Conservation (phyloP, 2,797 vertebrate genomes). For the Oreochromis mossambicus region DNA sequence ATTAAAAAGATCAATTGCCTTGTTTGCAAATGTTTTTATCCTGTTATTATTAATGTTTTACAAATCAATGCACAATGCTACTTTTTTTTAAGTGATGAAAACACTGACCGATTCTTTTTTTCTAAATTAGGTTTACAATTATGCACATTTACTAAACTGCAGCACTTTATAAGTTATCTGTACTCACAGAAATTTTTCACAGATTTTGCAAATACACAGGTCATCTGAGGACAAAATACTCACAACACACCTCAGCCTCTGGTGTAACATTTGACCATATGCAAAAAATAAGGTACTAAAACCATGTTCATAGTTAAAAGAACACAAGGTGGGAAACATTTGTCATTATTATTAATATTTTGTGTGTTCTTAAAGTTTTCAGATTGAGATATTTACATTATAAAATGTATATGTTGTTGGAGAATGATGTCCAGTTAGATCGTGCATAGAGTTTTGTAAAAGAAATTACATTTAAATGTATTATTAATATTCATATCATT, state of each 20-base stretch:
- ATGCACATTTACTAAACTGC: not conserved
- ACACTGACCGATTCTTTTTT: not conserved
- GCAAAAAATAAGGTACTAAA: not conserved
- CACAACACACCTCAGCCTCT: not conserved
- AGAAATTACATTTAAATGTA: not conserved
- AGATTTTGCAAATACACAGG: not conserved
- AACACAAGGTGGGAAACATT: not conserved
- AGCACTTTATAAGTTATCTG: not conserved
- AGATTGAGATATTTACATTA: not conserved
- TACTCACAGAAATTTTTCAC: not conserved
- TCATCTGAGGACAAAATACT: not conserved
- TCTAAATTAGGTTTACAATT: not conserved
- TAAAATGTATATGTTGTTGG: not conserved
- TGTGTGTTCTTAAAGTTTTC: not conserved
- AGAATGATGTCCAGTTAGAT: not conserved
- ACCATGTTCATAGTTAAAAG: not conserved
- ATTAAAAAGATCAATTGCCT: not conserved
- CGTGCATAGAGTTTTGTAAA: not conserved
- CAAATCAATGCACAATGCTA: not conserved
- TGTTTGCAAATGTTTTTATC: not conserved
- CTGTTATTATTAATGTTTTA: not conserved
- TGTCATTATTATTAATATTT: not conserved
- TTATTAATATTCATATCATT: not conserved
- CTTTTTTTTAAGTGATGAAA: not conserved
- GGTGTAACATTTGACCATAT: not conserved